Percentiles rank a stretch among this genome's conserved stretches.
phyloP scores from a whole-genome alignment of 1,140 invertebrate species.

The Caenorhabditis briggsae region DNA sequence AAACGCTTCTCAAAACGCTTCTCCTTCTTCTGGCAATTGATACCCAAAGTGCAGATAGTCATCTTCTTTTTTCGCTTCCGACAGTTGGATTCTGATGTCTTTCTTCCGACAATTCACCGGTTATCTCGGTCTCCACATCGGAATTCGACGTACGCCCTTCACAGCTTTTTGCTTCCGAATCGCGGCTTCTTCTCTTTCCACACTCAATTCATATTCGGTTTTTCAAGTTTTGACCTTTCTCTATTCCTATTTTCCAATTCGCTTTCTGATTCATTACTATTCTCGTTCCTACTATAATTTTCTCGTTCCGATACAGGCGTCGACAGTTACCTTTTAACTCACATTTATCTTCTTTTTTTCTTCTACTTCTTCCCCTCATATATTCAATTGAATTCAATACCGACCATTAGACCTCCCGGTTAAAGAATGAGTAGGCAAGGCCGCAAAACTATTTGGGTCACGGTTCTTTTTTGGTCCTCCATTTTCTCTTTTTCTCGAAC shows the following conservation, averaged over 20 bases:
- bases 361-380: no score
- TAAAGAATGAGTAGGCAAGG: slow-evolving; percentile 25
- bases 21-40: not conserved
- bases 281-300: not conserved
- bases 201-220: not conserved
- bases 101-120: slow-evolving; percentile 18
- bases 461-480: slow-evolving; percentile 19
- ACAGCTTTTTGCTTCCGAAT: slow-evolving; percentile 25
- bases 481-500: not conserved
- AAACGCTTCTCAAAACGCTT: slow-evolving; percentile 25
- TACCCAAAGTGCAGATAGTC: slow-evolving; percentile 8
- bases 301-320: not conserved
- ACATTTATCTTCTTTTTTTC: slow-evolving; percentile 48
- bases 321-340: slow-evolving; percentile 55
- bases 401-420: slow-evolving; percentile 2
- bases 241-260: not conserved
- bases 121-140: slow-evolving; percentile 49
- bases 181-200: not conserved
- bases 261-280: not conserved
- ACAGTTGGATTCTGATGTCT: slow-evolving; percentile 41
- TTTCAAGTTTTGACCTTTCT: slow-evolving; percentile 33
- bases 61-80: slow-evolving; percentile 46
- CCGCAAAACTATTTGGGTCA: slow-evolving; percentile 38
- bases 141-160: slow-evolving; percentile 31
- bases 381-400: slow-evolving; percentile 45